phyloP scores from a whole-genome alignment of 2,797 vertebrate genomes.

The Esox masquinongy region DNA sequence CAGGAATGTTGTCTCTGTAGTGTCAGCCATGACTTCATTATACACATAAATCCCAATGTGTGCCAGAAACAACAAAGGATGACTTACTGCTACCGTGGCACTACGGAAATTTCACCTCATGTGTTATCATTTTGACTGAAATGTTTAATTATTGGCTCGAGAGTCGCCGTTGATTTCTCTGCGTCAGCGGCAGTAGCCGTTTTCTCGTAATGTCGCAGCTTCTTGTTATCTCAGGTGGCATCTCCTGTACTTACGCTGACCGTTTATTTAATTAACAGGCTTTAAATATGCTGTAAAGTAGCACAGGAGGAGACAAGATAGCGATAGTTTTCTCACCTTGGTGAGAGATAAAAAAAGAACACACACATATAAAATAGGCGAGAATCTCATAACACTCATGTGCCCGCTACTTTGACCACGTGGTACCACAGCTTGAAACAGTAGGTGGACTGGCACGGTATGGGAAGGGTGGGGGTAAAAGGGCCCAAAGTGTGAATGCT shows the following conservation, averaged over 20 bases:
- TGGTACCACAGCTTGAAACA: conserved; percentile 27
- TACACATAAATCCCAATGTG: background rate
- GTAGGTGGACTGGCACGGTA: conserved; percentile 26
- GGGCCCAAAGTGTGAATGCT: conserved; percentile 32
- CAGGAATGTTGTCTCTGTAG: conserved; percentile 5
- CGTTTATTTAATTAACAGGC: conserved; percentile 62
- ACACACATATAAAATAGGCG: background rate
- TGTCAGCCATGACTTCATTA: conserved; percentile 3
- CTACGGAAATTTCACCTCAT: background rate
- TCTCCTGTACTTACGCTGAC: conserved; percentile 31
- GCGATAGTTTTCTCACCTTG: conserved; percentile 51
- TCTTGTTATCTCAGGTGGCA: background rate
- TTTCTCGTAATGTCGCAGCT: background rate
- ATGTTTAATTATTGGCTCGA: background rate
- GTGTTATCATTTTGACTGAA: conserved; percentile 5
- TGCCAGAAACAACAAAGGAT: background rate
- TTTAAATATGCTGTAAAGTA: conserved; percentile 49
- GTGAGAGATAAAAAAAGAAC: background rate
- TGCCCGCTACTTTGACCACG: background rate
- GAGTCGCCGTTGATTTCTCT: background rate
- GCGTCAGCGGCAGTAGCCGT: background rate
- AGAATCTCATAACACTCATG: background rate
- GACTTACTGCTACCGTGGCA: background rate
- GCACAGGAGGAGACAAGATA: conserved; percentile 41
- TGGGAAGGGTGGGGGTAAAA: background rate